Evolutionary conservation across 2,113 vertebrate genomes (phyloP), one percentile per base, ranked within the genome.

Genomic region (Zosterops lateralis): DNA sequence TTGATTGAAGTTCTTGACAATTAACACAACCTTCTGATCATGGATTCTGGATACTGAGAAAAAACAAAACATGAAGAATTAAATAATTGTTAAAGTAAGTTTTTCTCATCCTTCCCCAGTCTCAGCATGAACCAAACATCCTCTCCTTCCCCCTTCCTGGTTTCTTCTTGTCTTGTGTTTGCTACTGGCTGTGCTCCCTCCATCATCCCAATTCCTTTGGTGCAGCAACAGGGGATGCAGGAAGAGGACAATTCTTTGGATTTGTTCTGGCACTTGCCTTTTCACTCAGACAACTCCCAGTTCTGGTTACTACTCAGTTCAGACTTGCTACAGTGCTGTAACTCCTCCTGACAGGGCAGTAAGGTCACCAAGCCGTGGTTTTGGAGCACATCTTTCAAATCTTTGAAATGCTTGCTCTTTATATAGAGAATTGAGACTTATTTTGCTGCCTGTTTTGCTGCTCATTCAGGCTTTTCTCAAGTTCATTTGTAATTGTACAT

Each of bases 181-280:
- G 0, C 64, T 54, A 42, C 0, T 0, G 32, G 18, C 47, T 72
- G 25, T 3, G 1, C 28, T 73, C 25, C 25, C 28, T 73, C 25
- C 25, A 36, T 44, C 19, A 17, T 45, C 57, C 17, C 38, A 36
- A 0, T 53, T 67, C 28, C 57, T 82, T 53, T 48, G 28, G 31
- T 47, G 31, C 3, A 7, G 26, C n/a, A 61, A 8, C 1, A 1
- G 42, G 51, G 15, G n/a, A 51, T 56, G 51, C 1, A 4, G 60
- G 40, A 90, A 29, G 11, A 45, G 9, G 74, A 7, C 17, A 34
- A 53, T 24, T 64, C 25, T 72, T 72, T 61, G 66, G 19, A 42
- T 77, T 75, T 79, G 17, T 67, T 51, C 45, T 57, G 36, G 28
- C 28, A 56, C 31, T 74, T 66, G 28, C 0, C 21, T 66, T 89